Base-by-base conservation (phyloP, 2,113 vertebrate genomes). In the Stigmatopora nigra region DNA sequence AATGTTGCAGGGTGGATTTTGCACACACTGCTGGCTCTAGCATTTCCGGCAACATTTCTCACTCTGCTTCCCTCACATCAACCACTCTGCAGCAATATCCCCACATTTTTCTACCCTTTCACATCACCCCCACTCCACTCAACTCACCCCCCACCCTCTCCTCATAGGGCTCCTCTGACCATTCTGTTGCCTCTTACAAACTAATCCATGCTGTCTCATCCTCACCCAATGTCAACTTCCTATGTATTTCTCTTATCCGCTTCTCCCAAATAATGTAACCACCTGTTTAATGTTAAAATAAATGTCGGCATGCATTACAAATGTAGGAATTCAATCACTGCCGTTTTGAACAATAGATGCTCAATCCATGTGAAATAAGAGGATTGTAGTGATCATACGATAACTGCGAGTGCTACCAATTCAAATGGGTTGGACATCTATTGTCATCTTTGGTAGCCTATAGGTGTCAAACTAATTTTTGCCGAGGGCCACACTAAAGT, bases 41-140 rank as follows among this genome's bases (percentile, higher is more conserved):
- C 83, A 88, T 87, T 88, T 86, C 85, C 85, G 81, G 82, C 79
- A 82, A 83, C 82, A 85, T 86, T 80, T 84, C 84, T 83, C 86
- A 86, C 84, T 78, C 82, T 71, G 78, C 78, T 78, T 83, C 81
- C 78, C 81, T 86, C 82, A 80, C 84, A 81, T 80, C 78, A 84
- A 78, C 77, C 80, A 65, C 84, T 84, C 78, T 76, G 71, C 82
- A 79, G 81, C 80, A 79, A 84, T 83, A 78, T 83, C 85, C 78
- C 81, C 82, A 78, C 84, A 82, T 79, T 84, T 82, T 80, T 78
- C 72, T 78, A 72, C 74, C 79, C 75, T 77, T 82, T 74, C 69
- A 59, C 77, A 82, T 74, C 71, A 59, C 69, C 76, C 64, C 78
- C 71, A 63, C 65, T 52, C 22, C 20, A 55, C 52, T 55, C 49